Conservation (phyloP, 2,113 vertebrate genomes). For the Pelmatolapia mariae region DNA sequence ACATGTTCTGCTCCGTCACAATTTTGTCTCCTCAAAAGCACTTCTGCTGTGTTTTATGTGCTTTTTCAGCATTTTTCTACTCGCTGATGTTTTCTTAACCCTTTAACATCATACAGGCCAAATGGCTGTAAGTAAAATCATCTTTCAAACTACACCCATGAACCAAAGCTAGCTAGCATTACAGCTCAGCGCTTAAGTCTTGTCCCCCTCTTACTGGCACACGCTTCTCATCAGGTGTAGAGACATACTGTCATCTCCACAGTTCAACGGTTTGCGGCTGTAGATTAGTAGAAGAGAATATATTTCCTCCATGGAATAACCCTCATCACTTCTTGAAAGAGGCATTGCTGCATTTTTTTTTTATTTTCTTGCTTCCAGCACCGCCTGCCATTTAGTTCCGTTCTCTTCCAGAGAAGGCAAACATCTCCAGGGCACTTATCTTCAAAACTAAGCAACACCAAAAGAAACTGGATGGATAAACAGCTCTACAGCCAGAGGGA, state of each 20-base stretch:
- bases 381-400: not conserved
- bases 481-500: not conserved
- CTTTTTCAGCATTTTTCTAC: not conserved
- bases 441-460: not conserved
- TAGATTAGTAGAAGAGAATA: not conserved
- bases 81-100: fast-evolving
- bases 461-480: not conserved
- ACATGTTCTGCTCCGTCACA: not conserved
- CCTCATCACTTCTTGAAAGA: not conserved
- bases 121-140: not conserved
- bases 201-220: not conserved
- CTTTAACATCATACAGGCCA: not conserved
- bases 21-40: not conserved
- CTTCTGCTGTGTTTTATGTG: not conserved
- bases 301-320: not conserved
- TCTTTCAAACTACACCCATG: not conserved
- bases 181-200: not conserved
- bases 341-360: not conserved
- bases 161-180: not conserved
- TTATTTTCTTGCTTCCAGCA: not conserved
- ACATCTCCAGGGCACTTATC: not conserved
- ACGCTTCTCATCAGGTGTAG: not conserved
- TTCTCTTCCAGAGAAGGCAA: not conserved
- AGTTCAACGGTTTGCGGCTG: fast-evolving
- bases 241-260: not conserved